phyloP scores from a whole-genome alignment of 2,797 vertebrate species.

The Trachops cirrhosus region DNA sequence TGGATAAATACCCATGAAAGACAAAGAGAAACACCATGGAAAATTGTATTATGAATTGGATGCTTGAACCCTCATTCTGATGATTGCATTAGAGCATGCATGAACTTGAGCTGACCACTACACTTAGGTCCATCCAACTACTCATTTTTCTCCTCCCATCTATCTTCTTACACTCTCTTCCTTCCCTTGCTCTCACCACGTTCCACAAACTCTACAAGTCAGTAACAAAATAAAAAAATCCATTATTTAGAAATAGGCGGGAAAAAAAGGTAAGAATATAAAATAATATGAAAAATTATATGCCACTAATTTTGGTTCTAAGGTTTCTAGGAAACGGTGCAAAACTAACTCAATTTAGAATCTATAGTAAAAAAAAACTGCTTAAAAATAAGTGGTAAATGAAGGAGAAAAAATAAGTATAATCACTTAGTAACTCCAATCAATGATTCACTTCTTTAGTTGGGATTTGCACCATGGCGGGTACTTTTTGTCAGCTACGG shows the following conservation, averaged over 20 bases:
- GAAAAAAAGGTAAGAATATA: background rate
- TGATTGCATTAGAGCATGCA: no score
- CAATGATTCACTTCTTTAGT: background rate
- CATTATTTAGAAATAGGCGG: background rate
- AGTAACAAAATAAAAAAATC: background rate
- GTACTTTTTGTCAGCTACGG: background rate
- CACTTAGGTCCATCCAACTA: rapidly evolving
- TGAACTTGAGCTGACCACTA: background rate
- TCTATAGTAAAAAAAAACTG: background rate
- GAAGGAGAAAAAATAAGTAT: background rate
- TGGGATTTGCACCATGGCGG: background rate
- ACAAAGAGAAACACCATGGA: background rate
- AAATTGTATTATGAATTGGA: background rate
- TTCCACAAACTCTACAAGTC: background rate
- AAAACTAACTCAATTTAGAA: background rate
- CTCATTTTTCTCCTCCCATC: background rate
- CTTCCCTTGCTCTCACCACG: background rate
- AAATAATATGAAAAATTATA: background rate
- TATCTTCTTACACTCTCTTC: background rate
- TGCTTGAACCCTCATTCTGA: background rate
- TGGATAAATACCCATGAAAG: background rate
- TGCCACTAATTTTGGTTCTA: background rate
- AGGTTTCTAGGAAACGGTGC: background rate
- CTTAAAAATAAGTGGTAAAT: background rate
- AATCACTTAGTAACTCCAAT: background rate